phyloP scores from a whole-genome alignment of 2,797 vertebrate species.

The Lacerta bilineata region DNA sequence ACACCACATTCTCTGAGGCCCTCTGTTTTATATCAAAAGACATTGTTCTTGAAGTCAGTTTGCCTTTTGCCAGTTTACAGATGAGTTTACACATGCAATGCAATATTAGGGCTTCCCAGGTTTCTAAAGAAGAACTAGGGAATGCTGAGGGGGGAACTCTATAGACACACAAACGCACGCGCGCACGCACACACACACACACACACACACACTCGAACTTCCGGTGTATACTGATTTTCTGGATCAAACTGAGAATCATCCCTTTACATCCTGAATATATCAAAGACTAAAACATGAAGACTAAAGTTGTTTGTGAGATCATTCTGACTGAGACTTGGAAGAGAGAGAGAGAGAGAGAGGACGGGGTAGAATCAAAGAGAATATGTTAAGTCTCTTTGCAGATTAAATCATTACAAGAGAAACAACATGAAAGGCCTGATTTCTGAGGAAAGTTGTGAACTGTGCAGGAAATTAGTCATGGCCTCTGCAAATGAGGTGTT shows the following conservation, averaged over 20 bases:
- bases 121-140: neutral
- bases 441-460: slow-evolving; percentile 61
- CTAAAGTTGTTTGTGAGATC: slow-evolving; percentile 51
- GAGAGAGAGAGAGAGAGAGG: neutral
- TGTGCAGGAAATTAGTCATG: slow-evolving; percentile 58
- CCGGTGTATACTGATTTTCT: neutral
- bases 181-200: no score
- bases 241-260: slow-evolving; percentile 5
- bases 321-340: slow-evolving; percentile 46
- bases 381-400: slow-evolving; percentile 59
- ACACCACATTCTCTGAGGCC: neutral
- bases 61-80: neutral
- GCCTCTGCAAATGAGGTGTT: slow-evolving; percentile 62
- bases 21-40: neutral
- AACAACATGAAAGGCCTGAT: slow-evolving; percentile 63
- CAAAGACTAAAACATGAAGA: slow-evolving; percentile 32
- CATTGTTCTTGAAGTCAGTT: neutral
- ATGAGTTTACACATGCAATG: neutral
- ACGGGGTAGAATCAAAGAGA: slow-evolving; percentile 59
- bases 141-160: neutral
- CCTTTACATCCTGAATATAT: slow-evolving; percentile 24
- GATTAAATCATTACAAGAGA: slow-evolving; percentile 61
- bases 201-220: neutral
- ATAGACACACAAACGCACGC: no score
- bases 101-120: neutral